A percentile compares a stretch with the other conserved stretches of the same genome.
These are phyloP conservation scores for Trachemys scripta DNA, from an alignment of 2,113 vertebrate species.

Conservation along the genomic window DNA sequence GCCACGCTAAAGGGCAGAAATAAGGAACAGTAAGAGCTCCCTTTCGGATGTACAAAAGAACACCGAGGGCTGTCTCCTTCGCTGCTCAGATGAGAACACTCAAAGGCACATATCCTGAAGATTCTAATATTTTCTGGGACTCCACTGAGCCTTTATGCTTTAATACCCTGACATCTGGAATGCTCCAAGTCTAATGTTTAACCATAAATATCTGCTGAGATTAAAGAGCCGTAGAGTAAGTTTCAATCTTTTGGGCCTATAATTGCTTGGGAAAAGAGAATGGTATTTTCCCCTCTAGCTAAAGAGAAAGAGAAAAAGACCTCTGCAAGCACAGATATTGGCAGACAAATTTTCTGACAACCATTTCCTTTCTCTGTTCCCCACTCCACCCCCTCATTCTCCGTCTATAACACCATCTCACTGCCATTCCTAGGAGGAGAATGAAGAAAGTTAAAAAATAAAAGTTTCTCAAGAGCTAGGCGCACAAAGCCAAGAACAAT, in stretches of 20 bases:
- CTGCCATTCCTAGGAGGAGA: slow-evolving; percentile 58
- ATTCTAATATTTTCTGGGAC: slow-evolving; percentile 57
- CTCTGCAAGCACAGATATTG: slow-evolving; percentile 56
- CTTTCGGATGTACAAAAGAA: slow-evolving; percentile 15
- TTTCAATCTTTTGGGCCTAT: slow-evolving; percentile 71
- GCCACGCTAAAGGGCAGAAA: not conserved
- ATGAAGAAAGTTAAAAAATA: slow-evolving; percentile 30
- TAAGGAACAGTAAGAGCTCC: not conserved
- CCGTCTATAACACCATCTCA: slow-evolving; percentile 46
- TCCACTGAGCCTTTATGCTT: slow-evolving; percentile 68
- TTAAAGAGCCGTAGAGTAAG: slow-evolving; percentile 73
- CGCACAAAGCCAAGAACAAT: not conserved
- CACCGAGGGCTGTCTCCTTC: not conserved
- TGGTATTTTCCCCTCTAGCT: slow-evolving; percentile 70
- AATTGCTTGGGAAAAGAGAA: slow-evolving; percentile 77
- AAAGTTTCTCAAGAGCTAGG: slow-evolving; percentile 29
- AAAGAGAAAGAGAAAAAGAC: slow-evolving; percentile 66
- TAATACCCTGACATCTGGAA: slow-evolving; percentile 70
- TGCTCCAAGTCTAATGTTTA: slow-evolving; percentile 72
- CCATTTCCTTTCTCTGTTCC: slow-evolving; percentile 44
- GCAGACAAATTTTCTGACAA: slow-evolving; percentile 71
- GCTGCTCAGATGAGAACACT: slow-evolving; percentile 22
- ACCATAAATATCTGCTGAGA: slow-evolving; percentile 75
- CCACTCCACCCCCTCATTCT: slow-evolving; percentile 19
- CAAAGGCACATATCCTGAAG: slow-evolving; percentile 38